Conservation (phyloP, 2,113 vertebrate genomes). For the Cryptomyrus ogoouensis region DNA sequence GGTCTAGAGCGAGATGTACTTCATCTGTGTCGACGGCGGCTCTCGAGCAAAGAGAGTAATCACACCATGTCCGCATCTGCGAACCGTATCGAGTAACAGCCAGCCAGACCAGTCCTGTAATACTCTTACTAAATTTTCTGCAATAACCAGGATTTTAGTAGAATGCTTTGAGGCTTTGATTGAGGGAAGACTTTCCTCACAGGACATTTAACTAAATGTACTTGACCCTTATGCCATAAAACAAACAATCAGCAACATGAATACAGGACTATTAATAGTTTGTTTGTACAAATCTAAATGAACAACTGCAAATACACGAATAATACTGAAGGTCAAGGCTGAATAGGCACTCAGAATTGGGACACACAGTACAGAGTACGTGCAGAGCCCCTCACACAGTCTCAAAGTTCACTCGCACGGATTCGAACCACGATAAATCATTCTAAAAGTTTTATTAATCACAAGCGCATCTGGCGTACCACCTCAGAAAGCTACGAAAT, state of each 20-base stretch:
- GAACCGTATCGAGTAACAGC: neutral
- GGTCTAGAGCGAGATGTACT: neutral
- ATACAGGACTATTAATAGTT: neutral
- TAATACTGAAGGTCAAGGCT: neutral
- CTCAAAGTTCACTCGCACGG: neutral
- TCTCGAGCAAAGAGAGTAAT: neutral
- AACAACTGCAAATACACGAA: constrained; percentile 7
- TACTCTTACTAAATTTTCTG: neutral
- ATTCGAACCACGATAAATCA: neutral
- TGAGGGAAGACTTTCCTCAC: neutral
- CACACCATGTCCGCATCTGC: neutral
- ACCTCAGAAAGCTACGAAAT: neutral
- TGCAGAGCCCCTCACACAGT: neutral
- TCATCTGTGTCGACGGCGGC: neutral
- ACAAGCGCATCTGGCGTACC: neutral
- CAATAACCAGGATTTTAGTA: neutral
- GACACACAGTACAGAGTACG: neutral
- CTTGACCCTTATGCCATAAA: neutral
- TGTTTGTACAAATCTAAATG: neutral
- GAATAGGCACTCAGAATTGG: neutral
- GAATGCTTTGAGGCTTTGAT: neutral
- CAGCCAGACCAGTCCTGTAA: neutral
- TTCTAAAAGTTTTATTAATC: neutral
- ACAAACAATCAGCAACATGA: neutral
- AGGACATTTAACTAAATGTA: neutral